These are phyloP conservation scores for Apostichopus leukothele DNA, from an alignment of 53 echinoderm and acorn worm genomes.

Conservation along the genomic window DNA sequence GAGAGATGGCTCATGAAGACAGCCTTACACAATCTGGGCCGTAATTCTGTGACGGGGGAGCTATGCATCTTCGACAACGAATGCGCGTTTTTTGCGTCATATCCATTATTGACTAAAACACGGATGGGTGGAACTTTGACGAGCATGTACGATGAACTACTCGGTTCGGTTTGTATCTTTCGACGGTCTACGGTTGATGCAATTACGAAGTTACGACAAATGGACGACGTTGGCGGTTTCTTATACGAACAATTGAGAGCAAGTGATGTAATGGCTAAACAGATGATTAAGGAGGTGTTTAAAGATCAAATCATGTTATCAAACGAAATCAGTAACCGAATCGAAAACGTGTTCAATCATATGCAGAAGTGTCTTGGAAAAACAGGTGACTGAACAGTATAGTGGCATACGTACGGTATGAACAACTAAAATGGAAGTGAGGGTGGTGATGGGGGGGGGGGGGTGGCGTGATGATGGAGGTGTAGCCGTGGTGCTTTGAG, in stretches of 20 bases:
- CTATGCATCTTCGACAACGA: slow-evolving; percentile 48
- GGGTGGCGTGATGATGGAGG: too few relatives aligned
- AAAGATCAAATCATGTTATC: background rate
- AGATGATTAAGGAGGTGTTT: background rate
- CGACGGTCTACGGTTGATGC: slow-evolving; percentile 39
- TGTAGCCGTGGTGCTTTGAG: too few relatives aligned
- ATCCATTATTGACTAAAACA: background rate
- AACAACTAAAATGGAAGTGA: too few relatives aligned
- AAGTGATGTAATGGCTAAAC: background rate
- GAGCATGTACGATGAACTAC: slow-evolving; percentile 21
- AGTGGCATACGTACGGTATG: too few relatives aligned
- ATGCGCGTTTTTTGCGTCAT: slow-evolving; percentile 30
- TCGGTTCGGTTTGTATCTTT: slow-evolving; percentile 35
- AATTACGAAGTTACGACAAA: background rate
- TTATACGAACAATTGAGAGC: background rate
- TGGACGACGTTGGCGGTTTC: slow-evolving; percentile 17
- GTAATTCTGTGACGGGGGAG: slow-evolving; percentile 9
- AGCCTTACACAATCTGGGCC: slow-evolving; percentile 19
- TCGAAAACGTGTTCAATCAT: slow-evolving; percentile 12
- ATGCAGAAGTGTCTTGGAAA: slow-evolving; percentile 10
- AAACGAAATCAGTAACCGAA: background rate
- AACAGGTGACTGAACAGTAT: too few relatives aligned
- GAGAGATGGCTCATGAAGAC: slow-evolving; percentile 13
- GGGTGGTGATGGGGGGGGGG: too few relatives aligned
- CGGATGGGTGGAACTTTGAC: background rate